phyloP scores from a whole-genome alignment of 2,797 vertebrate species.

The Myotis myotis region DNA sequence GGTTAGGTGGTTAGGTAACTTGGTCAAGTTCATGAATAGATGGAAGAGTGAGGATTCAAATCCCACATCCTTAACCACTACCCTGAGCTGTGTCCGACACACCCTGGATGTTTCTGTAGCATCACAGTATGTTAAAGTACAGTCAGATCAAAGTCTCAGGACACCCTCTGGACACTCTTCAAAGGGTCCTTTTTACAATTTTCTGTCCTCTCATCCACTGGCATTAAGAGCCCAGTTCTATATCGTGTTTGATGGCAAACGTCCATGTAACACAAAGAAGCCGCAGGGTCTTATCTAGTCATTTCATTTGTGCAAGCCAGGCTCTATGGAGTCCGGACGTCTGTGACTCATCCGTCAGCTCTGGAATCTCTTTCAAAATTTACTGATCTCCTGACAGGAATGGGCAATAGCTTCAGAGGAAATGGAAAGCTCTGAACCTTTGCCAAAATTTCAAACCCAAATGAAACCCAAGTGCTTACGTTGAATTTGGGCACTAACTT shows the following conservation, averaged over 20 bases:
- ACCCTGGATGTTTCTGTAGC: not conserved
- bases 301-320: conserved; percentile 32
- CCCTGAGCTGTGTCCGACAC: not conserved
- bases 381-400: conserved; percentile 66
- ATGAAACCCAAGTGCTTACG: not conserved
- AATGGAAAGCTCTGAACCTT: conserved; percentile 61
- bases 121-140: not conserved
- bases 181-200: not conserved
- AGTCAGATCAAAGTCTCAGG: not conserved
- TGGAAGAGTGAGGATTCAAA: not conserved
- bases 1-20: not conserved
- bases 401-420: conserved; percentile 64
- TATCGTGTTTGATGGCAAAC: conserved; percentile 2
- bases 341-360: conserved; percentile 68
- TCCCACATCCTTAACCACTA: not conserved
- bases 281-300: conserved; percentile 35
- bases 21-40: not conserved
- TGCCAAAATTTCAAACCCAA: conserved; percentile 55
- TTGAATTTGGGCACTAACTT: conserved; percentile 26
- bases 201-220: not conserved
- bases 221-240: not conserved
- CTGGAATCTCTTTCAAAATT: conserved; percentile 66
- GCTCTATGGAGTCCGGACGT: not conserved
- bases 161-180: not conserved
- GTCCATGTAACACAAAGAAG: conserved; percentile 1